Evolutionary conservation across 2,888 invertebrate genomes (phyloP), one percentile per base, ranked within the genome.

Genomic region (Pseudolycoriella hygida): DNA sequence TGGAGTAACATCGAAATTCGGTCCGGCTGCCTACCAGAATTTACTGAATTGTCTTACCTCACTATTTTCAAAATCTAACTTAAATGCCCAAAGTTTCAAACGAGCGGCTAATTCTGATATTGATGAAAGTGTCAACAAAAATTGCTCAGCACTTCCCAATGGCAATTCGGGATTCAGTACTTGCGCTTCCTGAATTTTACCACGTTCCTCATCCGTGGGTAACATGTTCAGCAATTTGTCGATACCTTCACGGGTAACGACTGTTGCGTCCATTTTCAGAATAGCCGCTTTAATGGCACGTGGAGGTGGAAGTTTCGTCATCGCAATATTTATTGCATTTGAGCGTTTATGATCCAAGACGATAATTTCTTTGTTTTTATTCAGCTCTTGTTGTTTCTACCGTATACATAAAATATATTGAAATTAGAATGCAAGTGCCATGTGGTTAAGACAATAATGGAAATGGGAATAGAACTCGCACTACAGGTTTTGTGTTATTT

Each of bases 231-330:
- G 66, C 45, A 98, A 73, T 74, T 99, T 99, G 72, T 96, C 96
- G 53, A 97, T 94, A 19, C 94, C 94, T 67, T 99, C 98, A 54
- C 94, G 74, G 54, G 94, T 98, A 67, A 99, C 88, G 41, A 98
- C 92, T 1, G 94, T 89, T 2, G 89, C 87, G 62, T 99, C 98
- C 94, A 99, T 99, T 69, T 98, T 99, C 63, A 98, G 71, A 50
- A 94, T 92, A 19, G 97, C 98, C n/a, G 94, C 87, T 62, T 97
- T 97, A 51, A 99, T 99, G 6, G 96, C 90, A 51, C 94, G 77
- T 0, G 96, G 90, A 1, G 96, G 96, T 2, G 98, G 98, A 51
- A 99, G 69, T 62, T 96, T 97, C 17, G 97, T 99, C 83, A 99
- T 87, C 14, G 96, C 96, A 56, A 99, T 99, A 63, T 98, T 98